Evolutionary conservation across 2,113 vertebrate genomes (phyloP).

Genomic region (Heptranchias perlo): DNA sequence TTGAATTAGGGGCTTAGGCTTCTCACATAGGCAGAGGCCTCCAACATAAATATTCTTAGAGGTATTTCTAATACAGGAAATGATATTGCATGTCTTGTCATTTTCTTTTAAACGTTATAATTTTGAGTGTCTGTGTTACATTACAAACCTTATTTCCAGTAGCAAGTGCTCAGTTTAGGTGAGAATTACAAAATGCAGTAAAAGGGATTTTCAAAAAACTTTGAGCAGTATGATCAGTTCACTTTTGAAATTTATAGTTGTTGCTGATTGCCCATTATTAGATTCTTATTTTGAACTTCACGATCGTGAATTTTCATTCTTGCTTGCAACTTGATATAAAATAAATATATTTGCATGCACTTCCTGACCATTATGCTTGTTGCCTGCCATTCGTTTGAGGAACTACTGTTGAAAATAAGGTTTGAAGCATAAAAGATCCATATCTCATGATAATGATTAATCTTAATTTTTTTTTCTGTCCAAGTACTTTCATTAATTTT

Average conservation of each 20-base stretch:
- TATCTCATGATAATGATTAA: background rate
- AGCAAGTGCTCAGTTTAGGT: background rate
- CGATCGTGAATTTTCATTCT: too few species aligned
- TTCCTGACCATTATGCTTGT: background rate
- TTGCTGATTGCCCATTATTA: background rate
- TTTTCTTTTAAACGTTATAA: background rate
- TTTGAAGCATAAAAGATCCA: background rate
- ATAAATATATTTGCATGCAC: too few species aligned
- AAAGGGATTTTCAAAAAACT: background rate
- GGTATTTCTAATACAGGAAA: background rate
- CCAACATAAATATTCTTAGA: background rate
- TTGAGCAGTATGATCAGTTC: background rate
- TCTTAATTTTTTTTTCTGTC: background rate
- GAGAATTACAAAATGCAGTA: background rate
- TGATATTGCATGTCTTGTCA: background rate
- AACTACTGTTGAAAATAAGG: background rate
- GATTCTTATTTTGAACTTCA: too few species aligned
- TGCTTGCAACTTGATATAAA: too few species aligned
- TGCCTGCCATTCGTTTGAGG: background rate
- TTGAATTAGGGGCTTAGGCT: background rate
- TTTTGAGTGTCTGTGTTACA: background rate
- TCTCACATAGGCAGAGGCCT: background rate
- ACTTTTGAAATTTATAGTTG: background rate
- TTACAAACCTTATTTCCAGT: background rate
- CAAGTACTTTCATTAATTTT: background rate